These are phyloP conservation scores for Drosophila subobscura DNA, from an alignment of 1,140 invertebrate genomes.

Conservation along the genomic window DNA sequence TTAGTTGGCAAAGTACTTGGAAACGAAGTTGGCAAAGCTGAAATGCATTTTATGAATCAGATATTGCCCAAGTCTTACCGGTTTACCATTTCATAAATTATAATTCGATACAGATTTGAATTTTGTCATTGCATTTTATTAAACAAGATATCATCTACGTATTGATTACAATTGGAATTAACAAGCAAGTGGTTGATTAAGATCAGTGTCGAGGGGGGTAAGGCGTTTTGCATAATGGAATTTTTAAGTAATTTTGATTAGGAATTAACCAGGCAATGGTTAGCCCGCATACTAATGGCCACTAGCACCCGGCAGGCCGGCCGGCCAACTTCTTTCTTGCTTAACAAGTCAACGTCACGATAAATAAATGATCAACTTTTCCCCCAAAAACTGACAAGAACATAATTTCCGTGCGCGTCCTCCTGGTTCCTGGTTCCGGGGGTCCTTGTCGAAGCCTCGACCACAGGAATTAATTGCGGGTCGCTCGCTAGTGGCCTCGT, in stretches of 20 bases:
- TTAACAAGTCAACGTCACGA: conserved; percentile 46
- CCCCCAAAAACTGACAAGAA: conserved; percentile 53
- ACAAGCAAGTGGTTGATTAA: conserved; percentile 16
- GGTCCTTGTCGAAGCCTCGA: conserved; percentile 37
- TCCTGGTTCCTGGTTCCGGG: background rate
- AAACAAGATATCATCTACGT: conserved; percentile 26
- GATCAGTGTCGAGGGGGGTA: background rate
- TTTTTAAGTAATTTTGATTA: conserved; percentile 61
- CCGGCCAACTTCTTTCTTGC: conserved; percentile 7
- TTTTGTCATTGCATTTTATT: conserved; percentile 29
- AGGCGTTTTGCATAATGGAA: conserved; percentile 57
- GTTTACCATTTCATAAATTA: background rate
- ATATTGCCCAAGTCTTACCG: background rate
- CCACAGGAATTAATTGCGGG: conserved; percentile 70
- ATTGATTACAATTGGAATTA: conserved; percentile 54
- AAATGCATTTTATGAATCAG: conserved; percentile 32
- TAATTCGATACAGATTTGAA: background rate
- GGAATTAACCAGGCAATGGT: conserved; percentile 63
- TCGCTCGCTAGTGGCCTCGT: conserved; percentile 44
- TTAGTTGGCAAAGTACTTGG: conserved; percentile 39
- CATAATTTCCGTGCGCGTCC: conserved; percentile 58
- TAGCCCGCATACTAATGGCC: conserved; percentile 57
- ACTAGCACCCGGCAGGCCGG: conserved; percentile 7
- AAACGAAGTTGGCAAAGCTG: conserved; percentile 6
- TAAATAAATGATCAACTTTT: conserved; percentile 71